Evolutionary conservation across 2,113 vertebrate genomes (phyloP), one percentile per base, ranked within the genome.

Genomic region (Triplophysa tibetana): DNA sequence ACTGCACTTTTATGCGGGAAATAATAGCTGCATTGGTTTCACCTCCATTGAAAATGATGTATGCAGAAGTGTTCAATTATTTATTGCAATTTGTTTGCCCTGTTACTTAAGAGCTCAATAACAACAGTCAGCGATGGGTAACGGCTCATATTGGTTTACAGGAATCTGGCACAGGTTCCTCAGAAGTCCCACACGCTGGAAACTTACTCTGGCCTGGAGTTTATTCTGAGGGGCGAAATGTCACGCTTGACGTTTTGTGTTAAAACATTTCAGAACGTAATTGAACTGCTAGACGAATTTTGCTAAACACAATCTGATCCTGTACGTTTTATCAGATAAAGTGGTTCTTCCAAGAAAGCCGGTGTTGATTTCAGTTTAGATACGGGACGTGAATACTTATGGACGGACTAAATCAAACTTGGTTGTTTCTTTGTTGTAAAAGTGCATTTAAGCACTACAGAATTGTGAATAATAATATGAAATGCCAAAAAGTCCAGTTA

Each of bases 51-150:
- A 19, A 58, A 58, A 58, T 58, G n/a, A 21, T 58, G 54, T 9
- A 58, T 58, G 45, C 48, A 7, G 9, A 52, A 38, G 61, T 75
- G 72, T 65, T 76, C 13, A 76, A 65, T 54, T 50, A 76, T 76
- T 76, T 76, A 76, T 17, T 7, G 26, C 61, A 64, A 76, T 76
- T 76, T 65, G 62, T 76, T 76, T 76, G 45, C 1, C 61, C 23
- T 65, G 74, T 65, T 76, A 76, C 74, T 76, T 76, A 76, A 76
- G 74, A 76, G 74, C 74, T 76, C 74, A 65, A 76, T 76, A 76
- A 76, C 74, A 76, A 76, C 74, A 76, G 74, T 76, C 74, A 64
- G 74, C 26, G 61, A 45, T 52, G 60, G 74, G 72, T 63, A 75
- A 75, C 45, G 62, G 74, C 50, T 76, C 61, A 7, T 64, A 76